These are phyloP conservation scores for Heliconius melpomene DNA, from an alignment of 1,140 invertebrate species.

Conservation along the genomic window DNA sequence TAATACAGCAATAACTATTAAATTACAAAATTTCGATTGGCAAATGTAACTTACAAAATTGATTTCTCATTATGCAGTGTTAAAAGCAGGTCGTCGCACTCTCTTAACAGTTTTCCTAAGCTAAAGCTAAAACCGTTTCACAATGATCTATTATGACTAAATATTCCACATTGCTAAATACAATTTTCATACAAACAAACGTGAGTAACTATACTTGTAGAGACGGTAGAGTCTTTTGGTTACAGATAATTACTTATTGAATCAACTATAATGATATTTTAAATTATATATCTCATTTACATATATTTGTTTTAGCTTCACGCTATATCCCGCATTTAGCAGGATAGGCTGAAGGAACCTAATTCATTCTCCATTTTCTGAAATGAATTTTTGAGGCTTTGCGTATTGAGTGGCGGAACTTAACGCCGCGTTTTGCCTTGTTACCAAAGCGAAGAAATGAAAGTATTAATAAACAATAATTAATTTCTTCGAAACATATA, in stretches of 20 bases:
- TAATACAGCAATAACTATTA: neutral
- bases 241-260: neutral
- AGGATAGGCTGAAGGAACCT: no score
- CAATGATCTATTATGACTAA: conserved; percentile 22
- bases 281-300: no score
- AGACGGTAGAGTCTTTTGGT: neutral
- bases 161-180: conserved; percentile 22
- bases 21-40: neutral
- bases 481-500: no score
- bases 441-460: no score
- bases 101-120: conserved; percentile 3
- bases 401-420: no score
- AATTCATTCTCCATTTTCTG: no score
- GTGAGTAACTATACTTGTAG: neutral
- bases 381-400: no score
- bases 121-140: conserved; percentile 6
- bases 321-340: no score
- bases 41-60: neutral
- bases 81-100: conserved; percentile 6
- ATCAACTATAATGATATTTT: neutral
- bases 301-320: no score
- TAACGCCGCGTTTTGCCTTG: no score
- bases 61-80: neutral
- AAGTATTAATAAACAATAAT: no score
- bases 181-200: conserved; percentile 4